These are phyloP conservation scores for Ptilodon capucinus DNA, from an alignment of 2,888 invertebrate species.

Conservation along the genomic window DNA sequence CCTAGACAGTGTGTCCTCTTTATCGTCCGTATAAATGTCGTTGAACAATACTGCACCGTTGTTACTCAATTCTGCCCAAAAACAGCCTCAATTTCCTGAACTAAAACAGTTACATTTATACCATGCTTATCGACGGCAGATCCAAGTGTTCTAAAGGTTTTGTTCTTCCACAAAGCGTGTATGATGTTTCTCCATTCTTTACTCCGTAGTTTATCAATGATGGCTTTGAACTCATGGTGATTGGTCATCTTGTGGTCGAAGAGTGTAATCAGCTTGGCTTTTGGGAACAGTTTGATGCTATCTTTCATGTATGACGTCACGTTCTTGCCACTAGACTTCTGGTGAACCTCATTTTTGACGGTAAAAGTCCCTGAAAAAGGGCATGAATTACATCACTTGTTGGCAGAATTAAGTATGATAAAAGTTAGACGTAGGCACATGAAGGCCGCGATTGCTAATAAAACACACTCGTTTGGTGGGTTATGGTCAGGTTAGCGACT, in stretches of 20 bases:
- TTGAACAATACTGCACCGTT: too few relatives aligned
- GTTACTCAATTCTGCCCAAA: not conserved
- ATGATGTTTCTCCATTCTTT: not conserved
- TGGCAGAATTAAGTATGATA: too few relatives aligned
- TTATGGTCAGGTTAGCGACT: too few relatives aligned
- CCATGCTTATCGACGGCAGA: not conserved
- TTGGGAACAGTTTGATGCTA: constrained; percentile 26
- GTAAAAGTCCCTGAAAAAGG: not conserved
- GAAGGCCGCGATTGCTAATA: too few relatives aligned
- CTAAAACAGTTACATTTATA: not conserved
- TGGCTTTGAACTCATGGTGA: not conserved
- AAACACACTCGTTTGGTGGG: too few relatives aligned
- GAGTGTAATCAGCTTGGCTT: constrained; percentile 18
- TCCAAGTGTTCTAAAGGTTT: not conserved
- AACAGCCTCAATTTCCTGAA: not conserved
- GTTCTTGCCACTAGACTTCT: constrained; percentile 8
- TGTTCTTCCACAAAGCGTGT: not conserved
- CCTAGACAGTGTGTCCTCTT: too few relatives aligned
- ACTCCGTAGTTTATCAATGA: not conserved
- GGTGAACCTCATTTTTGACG: not conserved
- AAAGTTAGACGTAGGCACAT: too few relatives aligned
- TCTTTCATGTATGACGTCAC: constrained; percentile 26
- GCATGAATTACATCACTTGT: too few relatives aligned
- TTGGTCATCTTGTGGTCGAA: not conserved
- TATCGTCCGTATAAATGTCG: too few relatives aligned